Evolutionary conservation across 1,140 invertebrate genomes (phyloP).

Genomic region (Calliopsis andreniformis): DNA sequence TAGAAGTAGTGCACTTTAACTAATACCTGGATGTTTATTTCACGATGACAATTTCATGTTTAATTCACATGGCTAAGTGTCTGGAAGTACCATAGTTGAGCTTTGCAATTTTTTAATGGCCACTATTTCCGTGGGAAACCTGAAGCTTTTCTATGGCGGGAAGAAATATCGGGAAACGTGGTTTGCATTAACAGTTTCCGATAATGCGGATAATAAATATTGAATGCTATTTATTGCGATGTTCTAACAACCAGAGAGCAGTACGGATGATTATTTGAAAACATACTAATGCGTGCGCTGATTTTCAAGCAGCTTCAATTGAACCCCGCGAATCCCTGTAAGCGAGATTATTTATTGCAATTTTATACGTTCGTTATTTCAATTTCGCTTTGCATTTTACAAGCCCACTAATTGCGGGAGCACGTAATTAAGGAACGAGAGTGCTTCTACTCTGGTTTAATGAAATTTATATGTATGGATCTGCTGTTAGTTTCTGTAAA

Average conservation of each 20-base stretch:
- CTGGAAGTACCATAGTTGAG: not conserved
- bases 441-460: too few relatives aligned
- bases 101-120: slow-evolving; percentile 15
- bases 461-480: too few relatives aligned
- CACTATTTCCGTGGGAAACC: slow-evolving; percentile 24
- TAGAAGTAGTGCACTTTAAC: too few relatives aligned
- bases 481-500: too few relatives aligned
- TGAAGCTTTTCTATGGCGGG: not conserved
- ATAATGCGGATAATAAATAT: slow-evolving; percentile 38
- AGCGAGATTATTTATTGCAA: too few relatives aligned
- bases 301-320: not conserved
- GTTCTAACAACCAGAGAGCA: not conserved
- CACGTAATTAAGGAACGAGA: too few relatives aligned
- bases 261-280: not conserved
- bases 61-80: slow-evolving; percentile 24
- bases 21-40: not conserved
- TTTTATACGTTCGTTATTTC: not conserved
- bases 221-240: slow-evolving; percentile 13
- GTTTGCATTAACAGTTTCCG: slow-evolving; percentile 36
- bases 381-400: too few relatives aligned
- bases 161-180: slow-evolving; percentile 33
- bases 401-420: too few relatives aligned
- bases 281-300: not conserved
- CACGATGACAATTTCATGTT: slow-evolving; percentile 27
- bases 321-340: too few relatives aligned